phyloP scores from a whole-genome alignment of 2,888 invertebrate species.

The Colletes collaris region DNA sequence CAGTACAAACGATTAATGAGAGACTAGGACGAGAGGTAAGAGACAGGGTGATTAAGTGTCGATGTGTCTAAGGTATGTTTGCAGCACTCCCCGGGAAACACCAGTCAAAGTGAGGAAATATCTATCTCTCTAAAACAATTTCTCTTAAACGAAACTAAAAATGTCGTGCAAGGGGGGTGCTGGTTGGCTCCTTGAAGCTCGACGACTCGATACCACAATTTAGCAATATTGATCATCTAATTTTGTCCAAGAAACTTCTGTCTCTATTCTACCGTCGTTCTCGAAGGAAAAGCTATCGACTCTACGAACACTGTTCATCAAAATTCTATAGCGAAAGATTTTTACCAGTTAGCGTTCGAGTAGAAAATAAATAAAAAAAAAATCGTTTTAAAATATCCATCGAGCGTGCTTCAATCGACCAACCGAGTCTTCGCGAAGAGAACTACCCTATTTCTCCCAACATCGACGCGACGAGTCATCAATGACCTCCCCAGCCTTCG shows the following conservation, averaged over 20 bases:
- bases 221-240: background rate
- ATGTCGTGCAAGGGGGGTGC: constrained; percentile 35
- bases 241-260: too few relatives aligned
- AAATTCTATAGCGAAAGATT: too few relatives aligned
- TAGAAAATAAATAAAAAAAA: background rate
- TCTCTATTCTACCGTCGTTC: too few relatives aligned
- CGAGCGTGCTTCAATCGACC: constrained; percentile 1
- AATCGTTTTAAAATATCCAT: background rate
- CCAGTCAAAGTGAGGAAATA: constrained; percentile 40
- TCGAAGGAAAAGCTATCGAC: too few relatives aligned
- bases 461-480: constrained; percentile 35
- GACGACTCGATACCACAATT: background rate
- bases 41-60: constrained; percentile 28
- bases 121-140: constrained; percentile 33
- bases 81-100: constrained; percentile 33
- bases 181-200: constrained; percentile 31
- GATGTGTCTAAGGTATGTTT: constrained; percentile 19
- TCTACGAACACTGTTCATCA: too few relatives aligned
- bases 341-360: too few relatives aligned
- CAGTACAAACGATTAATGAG: constrained; percentile 39
- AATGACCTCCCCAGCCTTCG: constrained; percentile 64
- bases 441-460: constrained; percentile 15
- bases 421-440: constrained; percentile 6
- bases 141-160: constrained; percentile 31
- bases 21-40: constrained; percentile 68